Evolutionary conservation across 2,113 vertebrate genomes (phyloP), one percentile per base, ranked within the genome.

Genomic region (Taurulus bubalis): DNA sequence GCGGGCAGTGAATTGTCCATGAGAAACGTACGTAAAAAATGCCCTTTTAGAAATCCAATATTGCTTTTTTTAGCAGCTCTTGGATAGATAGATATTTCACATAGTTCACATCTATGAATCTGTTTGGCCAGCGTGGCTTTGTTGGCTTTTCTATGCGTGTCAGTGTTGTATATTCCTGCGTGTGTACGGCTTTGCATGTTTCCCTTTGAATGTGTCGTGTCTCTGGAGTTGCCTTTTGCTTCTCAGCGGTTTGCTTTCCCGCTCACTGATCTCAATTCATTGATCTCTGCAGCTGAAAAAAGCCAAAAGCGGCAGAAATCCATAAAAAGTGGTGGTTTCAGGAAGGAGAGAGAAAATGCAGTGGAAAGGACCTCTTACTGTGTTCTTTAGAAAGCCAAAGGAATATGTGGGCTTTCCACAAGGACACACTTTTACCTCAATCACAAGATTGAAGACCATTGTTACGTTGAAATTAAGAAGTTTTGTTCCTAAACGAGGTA

Each of bases 351-450:
- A 70, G 68, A 40, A n/a, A 62, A 63, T 47, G 55, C 47, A 58
- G 55, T 28, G 18, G 18, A 40, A 38, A 82, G 79, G 66, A 58
- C 51, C 8, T 47, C 72, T 84, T 32, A 49, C 75, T 38, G 36
- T 85, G 71, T 65, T 59, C 84, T 83, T 87, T 40, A 78, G 60
- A 85, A 89, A 82, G 20, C 49, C 42, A 87, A 76, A 84, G 71
- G 40, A 66, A 62, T 34, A 9, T 22, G 28, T 20, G 62, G 38
- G 22, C 28, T 84, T 53, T 82, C 65, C 45, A 56, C 68, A 1
- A 51, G 47, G 38, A 70, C 42, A 79, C 76, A 62, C 51, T 78
- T 79, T 71, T 12, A 53, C n/a, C 60, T 38, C 62, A 75, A 60
- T 71, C 62, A 71, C 45, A 63, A 60, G 66, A 66, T 56, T 71